These are phyloP conservation scores for Leptogaster cylindrica DNA, from an alignment of 2,888 invertebrate species.

Conservation along the genomic window DNA sequence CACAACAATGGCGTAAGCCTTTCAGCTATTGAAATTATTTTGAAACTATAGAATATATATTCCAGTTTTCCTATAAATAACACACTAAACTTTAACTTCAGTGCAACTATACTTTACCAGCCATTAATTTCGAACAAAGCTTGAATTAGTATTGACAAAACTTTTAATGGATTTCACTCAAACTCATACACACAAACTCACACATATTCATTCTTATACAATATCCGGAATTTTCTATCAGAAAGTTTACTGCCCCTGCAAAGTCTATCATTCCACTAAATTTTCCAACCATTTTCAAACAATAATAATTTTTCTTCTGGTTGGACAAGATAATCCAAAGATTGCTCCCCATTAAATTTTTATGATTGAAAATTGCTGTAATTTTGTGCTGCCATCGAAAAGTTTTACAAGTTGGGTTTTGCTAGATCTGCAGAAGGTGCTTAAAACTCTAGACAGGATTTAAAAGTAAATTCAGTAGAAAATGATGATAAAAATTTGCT, in stretches of 20 bases:
- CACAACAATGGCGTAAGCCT: no score
- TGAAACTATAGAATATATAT: no score
- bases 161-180: not conserved
- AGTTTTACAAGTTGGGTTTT: not conserved
- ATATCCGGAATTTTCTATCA: not conserved
- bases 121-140: no score
- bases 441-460: not conserved
- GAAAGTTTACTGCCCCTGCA: not conserved
- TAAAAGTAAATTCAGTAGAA: not conserved
- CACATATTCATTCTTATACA: no score
- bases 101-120: no score
- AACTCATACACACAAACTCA: no score
- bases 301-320: not conserved
- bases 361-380: constrained; percentile 18
- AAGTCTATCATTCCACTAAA: not conserved
- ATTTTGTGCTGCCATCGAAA: not conserved
- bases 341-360: not conserved
- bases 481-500: not conserved
- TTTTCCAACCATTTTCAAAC: not conserved
- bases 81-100: no score
- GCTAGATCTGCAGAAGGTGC: not conserved
- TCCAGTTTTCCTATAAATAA: no score
- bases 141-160: no score
- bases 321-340: not conserved
- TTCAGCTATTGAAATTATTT: no score